phyloP scores from a whole-genome alignment of 2,888 invertebrate genomes.

The Lepidochrysops patricia region DNA sequence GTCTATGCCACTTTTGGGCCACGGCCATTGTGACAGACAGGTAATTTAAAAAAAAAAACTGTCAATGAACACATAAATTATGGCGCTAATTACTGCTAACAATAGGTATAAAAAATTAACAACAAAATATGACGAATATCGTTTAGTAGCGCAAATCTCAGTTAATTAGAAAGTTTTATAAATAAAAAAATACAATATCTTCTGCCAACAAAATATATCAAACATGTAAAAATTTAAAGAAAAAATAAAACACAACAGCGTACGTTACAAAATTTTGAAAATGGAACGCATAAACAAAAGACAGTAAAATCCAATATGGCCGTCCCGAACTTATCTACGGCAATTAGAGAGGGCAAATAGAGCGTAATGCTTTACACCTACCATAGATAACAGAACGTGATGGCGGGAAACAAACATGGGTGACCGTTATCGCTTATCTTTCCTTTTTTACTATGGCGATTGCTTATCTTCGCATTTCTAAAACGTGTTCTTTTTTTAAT shows the following conservation, averaged over 20 bases:
- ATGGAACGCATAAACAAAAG: not conserved
- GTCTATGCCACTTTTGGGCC: not conserved
- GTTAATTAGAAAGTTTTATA: too few species aligned
- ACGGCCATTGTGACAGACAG: not conserved
- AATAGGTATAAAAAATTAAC: too few species aligned
- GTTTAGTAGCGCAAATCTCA: too few species aligned
- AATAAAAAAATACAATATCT: not conserved
- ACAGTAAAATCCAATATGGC: constrained; percentile 4
- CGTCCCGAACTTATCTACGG: constrained; percentile 5
- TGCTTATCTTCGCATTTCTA: not conserved
- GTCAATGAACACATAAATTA: not conserved
- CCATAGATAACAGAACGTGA: constrained; percentile 37
- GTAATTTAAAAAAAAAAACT: not conserved
- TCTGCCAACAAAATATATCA: not conserved
- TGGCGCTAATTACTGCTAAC: too few species aligned
- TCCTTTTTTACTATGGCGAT: constrained; percentile 41
- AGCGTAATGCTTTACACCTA: constrained; percentile 40
- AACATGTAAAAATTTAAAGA: not conserved
- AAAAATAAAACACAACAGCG: not conserved
- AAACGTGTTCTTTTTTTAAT: not conserved
- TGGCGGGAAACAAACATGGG: constrained; percentile 16
- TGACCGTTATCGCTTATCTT: constrained; percentile 58
- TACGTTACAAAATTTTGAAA: not conserved
- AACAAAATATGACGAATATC: too few species aligned
- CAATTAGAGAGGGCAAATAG: constrained; percentile 37